phyloP scores from a whole-genome alignment of 2,113 vertebrate species.

The Chinchilla lanigera region DNA sequence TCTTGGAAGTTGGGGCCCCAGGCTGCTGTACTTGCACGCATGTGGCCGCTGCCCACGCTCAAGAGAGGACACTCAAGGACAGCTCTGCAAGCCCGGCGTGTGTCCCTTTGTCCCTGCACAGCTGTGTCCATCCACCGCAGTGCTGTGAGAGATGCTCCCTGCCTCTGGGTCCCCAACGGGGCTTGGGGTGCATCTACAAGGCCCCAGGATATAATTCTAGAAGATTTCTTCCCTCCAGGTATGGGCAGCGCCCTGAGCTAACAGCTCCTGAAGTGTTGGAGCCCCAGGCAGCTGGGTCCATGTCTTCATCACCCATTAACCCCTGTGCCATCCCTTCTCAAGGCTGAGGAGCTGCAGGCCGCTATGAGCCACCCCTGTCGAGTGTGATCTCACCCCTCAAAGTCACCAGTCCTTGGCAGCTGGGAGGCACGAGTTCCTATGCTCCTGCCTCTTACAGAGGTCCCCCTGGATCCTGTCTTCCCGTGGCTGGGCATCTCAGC shows the following conservation, averaged over 20 bases:
- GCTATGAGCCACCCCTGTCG: accelerated
- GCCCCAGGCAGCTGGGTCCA: accelerated
- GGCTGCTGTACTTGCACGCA: accelerated
- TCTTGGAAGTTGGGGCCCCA: not conserved
- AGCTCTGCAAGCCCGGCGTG: too few species aligned
- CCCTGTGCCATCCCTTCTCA: not conserved
- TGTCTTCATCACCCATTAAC: not conserved
- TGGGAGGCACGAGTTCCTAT: not conserved
- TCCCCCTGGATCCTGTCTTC: accelerated
- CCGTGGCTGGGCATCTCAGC: not conserved
- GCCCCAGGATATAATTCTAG: not conserved
- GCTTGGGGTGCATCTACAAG: accelerated
- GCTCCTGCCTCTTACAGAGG: accelerated
- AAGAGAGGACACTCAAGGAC: accelerated
- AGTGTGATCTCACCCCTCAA: not conserved
- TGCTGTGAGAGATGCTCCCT: not conserved
- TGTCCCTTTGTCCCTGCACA: not conserved
- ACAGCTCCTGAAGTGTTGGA: accelerated
- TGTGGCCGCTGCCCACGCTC: not conserved
- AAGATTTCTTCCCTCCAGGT: too few species aligned
- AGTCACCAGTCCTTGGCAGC: not conserved
- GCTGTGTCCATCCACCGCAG: not conserved
- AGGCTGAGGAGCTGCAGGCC: accelerated
- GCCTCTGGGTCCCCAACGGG: not conserved
- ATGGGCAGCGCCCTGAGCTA: accelerated